These are phyloP conservation scores for Acromyrmex echinatior DNA, from an alignment of 1,140 invertebrate species.

Conservation along the genomic window DNA sequence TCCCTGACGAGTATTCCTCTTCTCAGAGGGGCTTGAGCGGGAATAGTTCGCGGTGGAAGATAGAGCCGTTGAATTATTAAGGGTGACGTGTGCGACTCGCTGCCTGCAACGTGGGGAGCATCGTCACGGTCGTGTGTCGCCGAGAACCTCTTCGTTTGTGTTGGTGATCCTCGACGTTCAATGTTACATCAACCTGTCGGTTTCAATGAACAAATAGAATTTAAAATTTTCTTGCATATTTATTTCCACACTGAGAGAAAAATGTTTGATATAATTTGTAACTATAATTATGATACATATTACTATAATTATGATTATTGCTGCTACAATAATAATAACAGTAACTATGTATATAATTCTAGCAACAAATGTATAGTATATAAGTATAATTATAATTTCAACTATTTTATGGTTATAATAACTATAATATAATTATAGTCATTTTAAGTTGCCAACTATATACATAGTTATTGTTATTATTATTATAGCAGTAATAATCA, in stretches of 20 bases:
- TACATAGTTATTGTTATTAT: no score
- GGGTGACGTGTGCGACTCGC: slow-evolving; percentile 82
- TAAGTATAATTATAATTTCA: no score
- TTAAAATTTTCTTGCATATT: neutral
- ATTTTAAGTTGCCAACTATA: no score
- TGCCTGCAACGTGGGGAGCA: slow-evolving; percentile 55
- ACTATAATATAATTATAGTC: no score
- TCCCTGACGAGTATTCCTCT: slow-evolving; percentile 25
- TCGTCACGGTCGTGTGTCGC: slow-evolving; percentile 47
- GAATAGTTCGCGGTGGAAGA: slow-evolving; percentile 78
- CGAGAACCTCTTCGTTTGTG: slow-evolving; percentile 55
- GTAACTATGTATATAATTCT: no score
- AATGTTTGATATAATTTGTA: no score
- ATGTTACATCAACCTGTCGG: slow-evolving; percentile 68
- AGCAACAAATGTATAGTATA: no score
- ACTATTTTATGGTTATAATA: no score
- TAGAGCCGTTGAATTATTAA: slow-evolving; percentile 85
- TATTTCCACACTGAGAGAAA: neutral
- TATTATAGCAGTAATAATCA: no score
- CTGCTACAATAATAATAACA: no score
- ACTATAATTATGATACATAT: no score
- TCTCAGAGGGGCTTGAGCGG: slow-evolving; percentile 43
- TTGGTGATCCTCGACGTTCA: slow-evolving; percentile 20
- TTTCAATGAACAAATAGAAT: slow-evolving; percentile 45
- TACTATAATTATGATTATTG: no score